phyloP scores from a whole-genome alignment of 2,113 vertebrate species.

The Phrynocephalus versicolor region DNA sequence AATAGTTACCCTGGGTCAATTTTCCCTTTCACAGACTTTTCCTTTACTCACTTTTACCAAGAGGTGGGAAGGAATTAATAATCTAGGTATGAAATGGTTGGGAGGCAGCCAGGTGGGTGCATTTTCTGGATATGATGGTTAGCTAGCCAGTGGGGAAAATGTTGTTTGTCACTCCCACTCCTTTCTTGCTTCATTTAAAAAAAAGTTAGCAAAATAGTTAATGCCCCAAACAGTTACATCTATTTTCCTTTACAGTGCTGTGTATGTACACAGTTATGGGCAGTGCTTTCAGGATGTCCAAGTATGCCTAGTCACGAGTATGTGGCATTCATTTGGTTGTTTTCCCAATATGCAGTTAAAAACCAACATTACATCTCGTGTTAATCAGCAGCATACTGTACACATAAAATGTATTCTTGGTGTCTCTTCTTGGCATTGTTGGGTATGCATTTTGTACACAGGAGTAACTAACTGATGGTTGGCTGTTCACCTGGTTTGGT shows the following conservation, averaged over 20 bases:
- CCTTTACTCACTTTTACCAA: background rate
- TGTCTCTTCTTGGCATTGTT: background rate
- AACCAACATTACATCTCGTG: background rate
- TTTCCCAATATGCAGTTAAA: background rate
- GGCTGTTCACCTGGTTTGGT: background rate
- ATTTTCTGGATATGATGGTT: background rate
- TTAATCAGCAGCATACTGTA: background rate
- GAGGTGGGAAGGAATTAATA: background rate
- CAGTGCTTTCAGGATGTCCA: background rate
- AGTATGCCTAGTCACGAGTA: background rate
- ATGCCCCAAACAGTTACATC: background rate
- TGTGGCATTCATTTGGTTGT: background rate
- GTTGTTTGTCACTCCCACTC: background rate
- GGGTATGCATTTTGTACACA: background rate
- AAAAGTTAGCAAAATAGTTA: background rate
- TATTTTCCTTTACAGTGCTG: background rate
- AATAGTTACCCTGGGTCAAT: background rate
- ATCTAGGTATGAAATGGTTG: background rate
- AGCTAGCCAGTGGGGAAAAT: background rate
- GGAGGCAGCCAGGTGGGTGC: background rate
- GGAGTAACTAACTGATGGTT: background rate
- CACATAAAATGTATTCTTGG: background rate
- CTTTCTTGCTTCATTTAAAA: background rate
- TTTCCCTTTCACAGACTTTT: too few species aligned
- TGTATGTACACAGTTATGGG: background rate